Evolutionary conservation across 2,888 invertebrate genomes (phyloP), one percentile per base, ranked within the genome.

Genomic region (Piscicola geometra): DNA sequence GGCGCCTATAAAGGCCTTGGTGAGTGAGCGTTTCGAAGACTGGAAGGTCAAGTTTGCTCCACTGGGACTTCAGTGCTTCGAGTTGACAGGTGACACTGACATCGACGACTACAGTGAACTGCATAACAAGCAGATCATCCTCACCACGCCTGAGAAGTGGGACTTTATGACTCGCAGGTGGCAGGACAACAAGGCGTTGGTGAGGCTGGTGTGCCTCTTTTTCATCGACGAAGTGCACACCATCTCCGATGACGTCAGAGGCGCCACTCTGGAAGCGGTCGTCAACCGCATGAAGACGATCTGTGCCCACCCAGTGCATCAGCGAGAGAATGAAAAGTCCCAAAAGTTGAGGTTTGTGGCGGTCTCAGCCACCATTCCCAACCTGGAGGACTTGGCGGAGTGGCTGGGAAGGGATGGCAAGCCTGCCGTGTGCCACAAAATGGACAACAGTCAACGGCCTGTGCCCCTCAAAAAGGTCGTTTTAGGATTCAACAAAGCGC

Each of bases 101-200:
- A 81, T 86, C 18, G 87, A 89, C 9, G 90, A 91, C 80, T 88
- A 84, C 77, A 81, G 80, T 77, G 81, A 83, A n/a, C 78, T 87
- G 9, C 82, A 83, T 36, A 79, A 86, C 77, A 86, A 85, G 77
- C 88, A 91, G 81, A 81, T 86, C 71, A 84, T 92, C 81, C 88
- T 92, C 81, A 91, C 92, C 1, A 93, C 93, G 0, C 92, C 92
- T 0, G 86, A 86, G 79, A 92, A 92, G 85, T 92, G 92, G 92
- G 92, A 93, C 84, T 90, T 90, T 80, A 82, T 92, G 80, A 92
- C 92, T 0, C 88, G 92, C 76, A 88, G 89, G 78, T 92, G 91
- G 91, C 88, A 88, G 79, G 90, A 91, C 81, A 89, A 90, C 82
- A 87, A 87, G 76, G 85, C 87, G 12, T 83, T 91, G 21, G 89